Evolutionary conservation across 2,113 vertebrate species (phyloP).

Genomic region (Triplophysa rosa): DNA sequence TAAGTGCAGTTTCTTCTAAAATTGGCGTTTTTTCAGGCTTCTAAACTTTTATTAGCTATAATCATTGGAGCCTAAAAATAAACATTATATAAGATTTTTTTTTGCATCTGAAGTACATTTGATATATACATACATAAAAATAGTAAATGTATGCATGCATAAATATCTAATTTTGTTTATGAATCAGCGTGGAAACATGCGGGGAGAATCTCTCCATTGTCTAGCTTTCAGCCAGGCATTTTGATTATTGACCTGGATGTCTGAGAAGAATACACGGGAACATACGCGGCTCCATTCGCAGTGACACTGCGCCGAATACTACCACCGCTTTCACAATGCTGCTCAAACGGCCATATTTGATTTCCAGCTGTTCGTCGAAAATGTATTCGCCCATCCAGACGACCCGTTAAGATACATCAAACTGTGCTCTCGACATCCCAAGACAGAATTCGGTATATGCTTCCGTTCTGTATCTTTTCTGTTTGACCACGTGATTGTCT

Average conservation of each 20-base stretch:
- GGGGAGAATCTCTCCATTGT: conserved; percentile 53
- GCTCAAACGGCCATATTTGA: conserved; percentile 83
- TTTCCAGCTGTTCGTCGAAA: conserved; percentile 76
- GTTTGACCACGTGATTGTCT: conserved; percentile 99
- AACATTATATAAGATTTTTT: too few species aligned
- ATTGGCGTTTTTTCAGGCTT: too few species aligned
- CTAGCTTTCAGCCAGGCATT: conserved; percentile 59
- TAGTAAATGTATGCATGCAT: not conserved
- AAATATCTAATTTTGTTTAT: not conserved
- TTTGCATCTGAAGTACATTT: too few species aligned
- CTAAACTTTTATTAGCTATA: too few species aligned
- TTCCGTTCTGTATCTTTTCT: conserved; percentile 78
- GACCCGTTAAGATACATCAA: conserved; percentile 76
- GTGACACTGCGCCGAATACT: conserved; percentile 76
- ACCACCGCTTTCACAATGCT: conserved; percentile 60
- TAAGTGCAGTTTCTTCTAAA: too few species aligned
- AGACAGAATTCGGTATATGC: conserved; percentile 87
- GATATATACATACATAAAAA: too few species aligned
- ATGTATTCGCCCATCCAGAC: conserved; percentile 70
- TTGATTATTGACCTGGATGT: conserved; percentile 76
- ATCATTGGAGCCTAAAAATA: too few species aligned
- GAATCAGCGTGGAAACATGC: not conserved
- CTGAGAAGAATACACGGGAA: conserved; percentile 76
- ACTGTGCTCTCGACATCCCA: conserved; percentile 76
- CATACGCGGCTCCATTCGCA: conserved; percentile 77